phyloP scores from a whole-genome alignment of 2,888 invertebrate genomes.

The Thymelicus sylvestris region DNA sequence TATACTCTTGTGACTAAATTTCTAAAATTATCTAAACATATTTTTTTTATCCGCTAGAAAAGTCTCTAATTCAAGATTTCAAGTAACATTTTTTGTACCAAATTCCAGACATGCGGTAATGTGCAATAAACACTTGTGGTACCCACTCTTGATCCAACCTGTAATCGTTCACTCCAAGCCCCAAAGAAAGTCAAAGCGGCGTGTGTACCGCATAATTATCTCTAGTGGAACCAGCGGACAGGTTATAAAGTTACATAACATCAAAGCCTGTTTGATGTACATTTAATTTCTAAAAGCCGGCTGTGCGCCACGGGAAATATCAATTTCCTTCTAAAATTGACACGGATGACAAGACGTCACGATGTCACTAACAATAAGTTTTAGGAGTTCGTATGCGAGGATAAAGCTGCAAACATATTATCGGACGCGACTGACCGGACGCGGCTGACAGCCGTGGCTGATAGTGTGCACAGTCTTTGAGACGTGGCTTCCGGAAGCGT shows the following conservation, averaged over 20 bases:
- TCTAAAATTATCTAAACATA: too few relatives aligned
- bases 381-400: background rate
- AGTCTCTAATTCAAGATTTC: too few relatives aligned
- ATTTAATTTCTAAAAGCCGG: slow-evolving; percentile 32
- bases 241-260: slow-evolving; percentile 38
- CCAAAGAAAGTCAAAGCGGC: slow-evolving; percentile 5
- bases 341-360: slow-evolving; percentile 46
- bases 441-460: too few relatives aligned
- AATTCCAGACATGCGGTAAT: background rate
- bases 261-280: slow-evolving; percentile 27
- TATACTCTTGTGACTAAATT: too few relatives aligned
- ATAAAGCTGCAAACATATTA: too few relatives aligned
- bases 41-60: too few relatives aligned
- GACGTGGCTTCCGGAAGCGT: too few relatives aligned
- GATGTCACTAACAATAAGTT: background rate
- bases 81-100: too few relatives aligned
- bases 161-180: slow-evolving; percentile 21
- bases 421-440: too few relatives aligned
- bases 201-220: slow-evolving; percentile 17
- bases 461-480: too few relatives aligned
- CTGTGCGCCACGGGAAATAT: slow-evolving; percentile 48
- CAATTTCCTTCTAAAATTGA: slow-evolving; percentile 59
- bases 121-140: background rate
- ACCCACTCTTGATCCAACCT: background rate
- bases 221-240: slow-evolving; percentile 18